Percentiles rank a stretch among this genome's conserved stretches.
These are phyloP conservation scores for Turritopsis dohrnii DNA, from an alignment of 30 jellyfish, hydroid and myxozoan genomes.

Conservation along the genomic window DNA sequence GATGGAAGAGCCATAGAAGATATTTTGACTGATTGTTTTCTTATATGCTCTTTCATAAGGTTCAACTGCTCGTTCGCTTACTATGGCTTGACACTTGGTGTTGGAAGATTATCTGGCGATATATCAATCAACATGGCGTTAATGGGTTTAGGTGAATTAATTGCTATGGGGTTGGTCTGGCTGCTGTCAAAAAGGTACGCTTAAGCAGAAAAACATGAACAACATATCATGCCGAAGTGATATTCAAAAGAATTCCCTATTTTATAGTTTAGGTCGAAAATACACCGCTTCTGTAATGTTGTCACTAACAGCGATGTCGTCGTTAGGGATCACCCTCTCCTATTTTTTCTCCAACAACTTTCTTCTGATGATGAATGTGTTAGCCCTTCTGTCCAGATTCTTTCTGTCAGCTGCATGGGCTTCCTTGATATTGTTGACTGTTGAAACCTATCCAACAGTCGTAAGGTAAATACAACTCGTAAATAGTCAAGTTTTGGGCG, in stretches of 20 bases:
- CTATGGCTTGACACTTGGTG: slow-evolving; percentile 60
- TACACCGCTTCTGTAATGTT: slow-evolving; percentile 20
- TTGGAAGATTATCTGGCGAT: slow-evolving; percentile 49
- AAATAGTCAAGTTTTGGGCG: not conserved
- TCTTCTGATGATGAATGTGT: slow-evolving; percentile 24
- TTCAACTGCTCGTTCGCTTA: slow-evolving; percentile 31
- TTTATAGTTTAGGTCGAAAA: slow-evolving; percentile 42
- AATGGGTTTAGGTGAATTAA: slow-evolving; percentile 34
- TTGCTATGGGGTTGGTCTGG: slow-evolving; percentile 15
- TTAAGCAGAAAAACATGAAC: not conserved
- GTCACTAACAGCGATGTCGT: slow-evolving; percentile 12
- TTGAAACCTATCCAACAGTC: slow-evolving; percentile 58
- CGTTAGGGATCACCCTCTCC: slow-evolving; percentile 31
- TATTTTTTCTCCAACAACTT: slow-evolving; percentile 5
- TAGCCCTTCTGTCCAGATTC: slow-evolving; percentile 47
- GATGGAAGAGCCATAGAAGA: not conserved
- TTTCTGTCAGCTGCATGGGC: slow-evolving; percentile 59
- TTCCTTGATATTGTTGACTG: slow-evolving; percentile 34
- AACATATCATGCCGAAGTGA: not conserved
- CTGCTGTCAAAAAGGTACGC: slow-evolving; percentile 29
- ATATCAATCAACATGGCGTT: slow-evolving; percentile 25
- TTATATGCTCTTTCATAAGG: slow-evolving; percentile 27
- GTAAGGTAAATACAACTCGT: slow-evolving; percentile 32
- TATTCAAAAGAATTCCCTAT: too few species aligned
- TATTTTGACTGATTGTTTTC: not conserved